A percentile compares a stretch with the other conserved stretches of the same genome.
Evolutionary conservation across 2,797 vertebrate species (phyloP).

Genomic region (Helicolenus hilgendorfi): DNA sequence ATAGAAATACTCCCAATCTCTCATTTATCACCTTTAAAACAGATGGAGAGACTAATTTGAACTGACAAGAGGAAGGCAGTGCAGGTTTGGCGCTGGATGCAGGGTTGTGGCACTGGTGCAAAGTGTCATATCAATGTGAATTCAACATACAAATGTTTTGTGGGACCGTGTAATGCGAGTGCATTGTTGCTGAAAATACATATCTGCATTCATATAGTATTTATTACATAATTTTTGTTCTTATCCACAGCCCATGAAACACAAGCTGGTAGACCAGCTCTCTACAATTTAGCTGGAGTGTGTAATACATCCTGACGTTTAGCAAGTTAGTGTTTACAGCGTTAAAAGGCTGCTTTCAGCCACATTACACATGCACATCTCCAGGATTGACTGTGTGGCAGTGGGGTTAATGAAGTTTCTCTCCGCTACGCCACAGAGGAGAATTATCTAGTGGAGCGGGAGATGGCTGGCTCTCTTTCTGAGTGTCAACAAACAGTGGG

Average conservation of each 20-base stretch:
- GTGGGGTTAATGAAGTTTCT: slow-evolving; percentile 91
- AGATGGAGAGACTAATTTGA: too few species aligned
- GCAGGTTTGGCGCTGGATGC: neutral
- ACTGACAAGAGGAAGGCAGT: slow-evolving; percentile 1
- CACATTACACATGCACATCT: slow-evolving; percentile 91
- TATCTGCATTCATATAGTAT: slow-evolving; percentile 45
- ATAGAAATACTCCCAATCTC: too few species aligned
- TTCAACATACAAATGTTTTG: slow-evolving; percentile 33
- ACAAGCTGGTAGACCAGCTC: slow-evolving; percentile 63
- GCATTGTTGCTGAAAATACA: slow-evolving; percentile 43
- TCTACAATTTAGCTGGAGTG: slow-evolving; percentile 81
- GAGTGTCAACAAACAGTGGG: slow-evolving; percentile 85
- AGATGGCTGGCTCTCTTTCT: slow-evolving; percentile 80
- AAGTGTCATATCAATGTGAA: slow-evolving; percentile 22
- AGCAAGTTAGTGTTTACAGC: slow-evolving; percentile 86
- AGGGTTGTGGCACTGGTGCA: neutral
- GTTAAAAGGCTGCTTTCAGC: slow-evolving; percentile 90
- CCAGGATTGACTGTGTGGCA: slow-evolving; percentile 85
- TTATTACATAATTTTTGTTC: slow-evolving; percentile 41
- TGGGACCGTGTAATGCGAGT: neutral
- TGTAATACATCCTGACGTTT: slow-evolving; percentile 85
- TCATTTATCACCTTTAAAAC: too few species aligned
- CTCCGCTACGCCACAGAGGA: slow-evolving; percentile 81
- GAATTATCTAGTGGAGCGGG: slow-evolving; percentile 88
- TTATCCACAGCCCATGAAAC: slow-evolving; percentile 50